A percentile compares a stretch with the other conserved stretches of the same genome.
These are phyloP conservation scores for Bathynomus jamesi DNA, from an alignment of 1,140 invertebrate genomes.

Conservation along the genomic window DNA sequence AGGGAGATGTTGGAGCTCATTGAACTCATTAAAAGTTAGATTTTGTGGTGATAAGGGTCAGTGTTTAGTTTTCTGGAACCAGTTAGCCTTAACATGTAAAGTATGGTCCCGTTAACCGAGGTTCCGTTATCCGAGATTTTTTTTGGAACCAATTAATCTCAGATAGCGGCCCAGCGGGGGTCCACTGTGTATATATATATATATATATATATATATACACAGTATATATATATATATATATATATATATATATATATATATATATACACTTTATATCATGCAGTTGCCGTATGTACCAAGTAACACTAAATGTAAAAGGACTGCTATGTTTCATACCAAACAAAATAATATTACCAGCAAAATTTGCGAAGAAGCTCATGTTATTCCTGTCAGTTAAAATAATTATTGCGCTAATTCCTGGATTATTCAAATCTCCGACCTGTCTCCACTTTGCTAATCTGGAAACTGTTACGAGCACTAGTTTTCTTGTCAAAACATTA, in stretches of 20 bases:
- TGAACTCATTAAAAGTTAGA: too few relatives aligned
- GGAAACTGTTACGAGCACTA: background rate
- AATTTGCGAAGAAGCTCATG: background rate
- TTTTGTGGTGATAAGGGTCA: background rate
- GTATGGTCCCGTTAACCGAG: too few relatives aligned
- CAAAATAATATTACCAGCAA: background rate
- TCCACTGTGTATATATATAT: background rate
- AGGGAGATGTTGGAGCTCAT: too few relatives aligned
- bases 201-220: background rate
- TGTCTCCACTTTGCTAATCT: background rate
- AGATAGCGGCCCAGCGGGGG: too few relatives aligned
- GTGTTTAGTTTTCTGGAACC: background rate
- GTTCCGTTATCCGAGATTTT: too few relatives aligned
- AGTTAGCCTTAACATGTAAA: background rate
- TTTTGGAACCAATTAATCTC: too few relatives aligned
- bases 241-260: slow-evolving; percentile 3
- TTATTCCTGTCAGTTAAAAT: background rate
- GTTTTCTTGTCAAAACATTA: background rate
- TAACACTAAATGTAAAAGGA: too few relatives aligned
- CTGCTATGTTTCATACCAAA: too few relatives aligned
- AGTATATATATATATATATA: background rate
- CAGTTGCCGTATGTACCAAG: background rate
- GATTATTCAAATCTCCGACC: background rate
- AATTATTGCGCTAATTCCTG: background rate
- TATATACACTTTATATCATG: background rate